phyloP scores from a whole-genome alignment of 2,113 vertebrate species.

The Eclectus roratus region DNA sequence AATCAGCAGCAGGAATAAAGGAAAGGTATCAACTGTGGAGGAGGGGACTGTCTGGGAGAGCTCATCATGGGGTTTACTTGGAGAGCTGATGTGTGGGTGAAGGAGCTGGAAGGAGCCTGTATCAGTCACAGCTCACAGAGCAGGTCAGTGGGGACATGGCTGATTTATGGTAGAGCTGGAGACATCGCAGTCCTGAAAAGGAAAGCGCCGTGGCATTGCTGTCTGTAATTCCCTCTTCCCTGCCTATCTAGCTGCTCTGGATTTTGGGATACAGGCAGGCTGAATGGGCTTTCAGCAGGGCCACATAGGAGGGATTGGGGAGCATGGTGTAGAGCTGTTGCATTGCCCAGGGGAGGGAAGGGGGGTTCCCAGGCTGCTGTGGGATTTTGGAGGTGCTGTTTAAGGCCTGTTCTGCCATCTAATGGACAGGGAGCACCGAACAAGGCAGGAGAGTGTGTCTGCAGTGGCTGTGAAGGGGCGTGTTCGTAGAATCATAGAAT shows the following conservation, averaged over 20 bases:
- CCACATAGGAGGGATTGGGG: accelerated
- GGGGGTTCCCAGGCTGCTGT: not conserved
- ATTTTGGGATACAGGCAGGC: not conserved
- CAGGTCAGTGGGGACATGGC: accelerated
- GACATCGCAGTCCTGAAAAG: not conserved
- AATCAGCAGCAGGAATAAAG: not conserved
- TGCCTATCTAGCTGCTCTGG: not conserved
- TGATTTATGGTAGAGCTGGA: not conserved
- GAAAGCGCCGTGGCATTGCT: accelerated
- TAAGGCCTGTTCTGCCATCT: not conserved
- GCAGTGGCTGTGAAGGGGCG: not conserved
- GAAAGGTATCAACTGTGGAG: not conserved
- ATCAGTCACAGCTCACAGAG: not conserved
- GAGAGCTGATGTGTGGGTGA: not conserved
- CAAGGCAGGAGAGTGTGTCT: accelerated
- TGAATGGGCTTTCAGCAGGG: not conserved
- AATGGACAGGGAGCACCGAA: not conserved
- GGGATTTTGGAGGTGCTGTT: not conserved
- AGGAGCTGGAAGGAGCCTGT: not conserved
- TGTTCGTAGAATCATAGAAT: not conserved
- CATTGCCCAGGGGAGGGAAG: too few relatives aligned
- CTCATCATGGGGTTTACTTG: not conserved
- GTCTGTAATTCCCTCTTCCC: accelerated
- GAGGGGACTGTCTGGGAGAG: not conserved
- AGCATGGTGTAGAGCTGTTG: accelerated